Percentiles rank a stretch among this genome's conserved stretches.
Conservation (phyloP, 2,113 vertebrate genomes). For the Poeciliopsis prolifica region DNA sequence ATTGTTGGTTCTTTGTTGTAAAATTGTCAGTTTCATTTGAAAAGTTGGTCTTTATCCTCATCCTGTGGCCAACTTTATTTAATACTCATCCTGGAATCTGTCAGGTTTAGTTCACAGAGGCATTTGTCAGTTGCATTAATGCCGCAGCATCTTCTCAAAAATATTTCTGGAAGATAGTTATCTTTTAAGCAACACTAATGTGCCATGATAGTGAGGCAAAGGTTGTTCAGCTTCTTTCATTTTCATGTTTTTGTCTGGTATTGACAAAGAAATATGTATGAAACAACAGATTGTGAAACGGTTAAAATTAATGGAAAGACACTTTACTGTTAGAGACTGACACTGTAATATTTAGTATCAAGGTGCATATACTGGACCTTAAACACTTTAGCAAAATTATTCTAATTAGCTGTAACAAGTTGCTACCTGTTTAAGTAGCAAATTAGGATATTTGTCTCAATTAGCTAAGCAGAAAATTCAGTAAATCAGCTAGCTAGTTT, state of each 20-base stretch:
- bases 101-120: not conserved
- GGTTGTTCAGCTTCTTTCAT: not conserved
- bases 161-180: too few relatives aligned
- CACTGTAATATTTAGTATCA: not conserved
- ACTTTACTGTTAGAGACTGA: not conserved
- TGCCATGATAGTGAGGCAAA: not conserved
- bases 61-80: not conserved
- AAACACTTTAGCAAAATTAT: not conserved
- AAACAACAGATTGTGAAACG: not conserved
- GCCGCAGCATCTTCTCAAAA: not conserved
- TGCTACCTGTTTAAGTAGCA: not conserved
- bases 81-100: not conserved
- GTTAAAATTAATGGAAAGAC: not conserved
- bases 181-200: not conserved
- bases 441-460: not conserved
- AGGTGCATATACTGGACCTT: not conserved
- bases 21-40: not conserved
- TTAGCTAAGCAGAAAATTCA: not conserved
- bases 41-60: not conserved
- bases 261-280: not conserved
- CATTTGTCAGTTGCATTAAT: not conserved
- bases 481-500: not conserved
- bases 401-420: not conserved
- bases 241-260: not conserved
- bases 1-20: not conserved